A percentile compares a stretch with the other conserved stretches of the same genome.
phyloP scores from a whole-genome alignment of 2,797 vertebrate species.

The Acanthornis magna region DNA sequence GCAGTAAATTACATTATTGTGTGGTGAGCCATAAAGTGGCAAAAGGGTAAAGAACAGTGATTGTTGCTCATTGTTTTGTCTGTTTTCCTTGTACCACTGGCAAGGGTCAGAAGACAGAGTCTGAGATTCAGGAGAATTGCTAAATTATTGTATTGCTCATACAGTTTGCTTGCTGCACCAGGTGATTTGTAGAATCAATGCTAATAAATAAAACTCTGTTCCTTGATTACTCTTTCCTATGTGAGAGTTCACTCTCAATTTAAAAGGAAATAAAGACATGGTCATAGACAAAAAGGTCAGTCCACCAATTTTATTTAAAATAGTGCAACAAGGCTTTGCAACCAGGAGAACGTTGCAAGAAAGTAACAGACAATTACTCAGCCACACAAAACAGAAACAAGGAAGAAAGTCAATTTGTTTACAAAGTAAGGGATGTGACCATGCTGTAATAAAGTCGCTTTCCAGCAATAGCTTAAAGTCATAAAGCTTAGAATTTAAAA shows the following conservation, averaged over 20 bases:
- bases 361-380: conserved; percentile 52
- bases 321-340: neutral
- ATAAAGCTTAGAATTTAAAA: neutral
- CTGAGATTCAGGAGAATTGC: neutral
- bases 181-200: conserved; percentile 38
- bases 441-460: conserved; percentile 32
- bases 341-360: neutral
- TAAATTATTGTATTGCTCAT: conserved; percentile 19
- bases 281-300: conserved; percentile 35
- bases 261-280: conserved; percentile 36
- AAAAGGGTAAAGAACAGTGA: conserved; percentile 25
- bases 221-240: conserved; percentile 42
- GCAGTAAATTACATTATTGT: conserved; percentile 41
- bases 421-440: conserved; percentile 9
- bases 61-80: conserved; percentile 25
- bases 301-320: conserved; percentile 44
- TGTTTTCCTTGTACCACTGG: neutral
- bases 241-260: conserved; percentile 49
- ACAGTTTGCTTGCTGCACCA: conserved; percentile 17
- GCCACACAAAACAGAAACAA: conserved; percentile 45
- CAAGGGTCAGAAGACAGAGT: neutral
- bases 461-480: neutral
- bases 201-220: conserved; percentile 42
- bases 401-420: conserved; percentile 56
- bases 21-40: conserved; percentile 26